Percentiles rank a stretch among this genome's conserved stretches.
Evolutionary conservation across 2,888 invertebrate genomes (phyloP).

Genomic region (Anthophora plumipes): DNA sequence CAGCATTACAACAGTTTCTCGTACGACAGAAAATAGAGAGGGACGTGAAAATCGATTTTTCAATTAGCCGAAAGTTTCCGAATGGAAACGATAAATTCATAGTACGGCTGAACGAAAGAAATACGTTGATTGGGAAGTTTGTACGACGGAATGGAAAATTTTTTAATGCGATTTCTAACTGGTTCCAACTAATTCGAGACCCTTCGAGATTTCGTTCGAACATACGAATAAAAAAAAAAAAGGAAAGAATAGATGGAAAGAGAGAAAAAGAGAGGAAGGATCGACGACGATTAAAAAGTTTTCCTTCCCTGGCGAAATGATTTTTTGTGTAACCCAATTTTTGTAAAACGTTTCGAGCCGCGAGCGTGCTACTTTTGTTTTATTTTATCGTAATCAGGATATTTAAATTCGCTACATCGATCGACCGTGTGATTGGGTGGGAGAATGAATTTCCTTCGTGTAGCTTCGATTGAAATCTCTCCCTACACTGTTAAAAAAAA

Average conservation of each 20-base stretch:
- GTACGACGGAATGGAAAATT: constrained; percentile 16
- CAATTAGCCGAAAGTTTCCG: constrained; percentile 7
- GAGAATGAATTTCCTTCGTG: constrained; percentile 24
- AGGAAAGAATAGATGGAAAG: no score
- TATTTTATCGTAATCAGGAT: constrained; percentile 19
- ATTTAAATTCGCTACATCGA: constrained; percentile 35
- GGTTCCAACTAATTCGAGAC: constrained; percentile 10
- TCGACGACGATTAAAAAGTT: constrained; percentile 17
- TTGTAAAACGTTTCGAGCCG: background rate
- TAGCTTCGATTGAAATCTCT: constrained; percentile 9
- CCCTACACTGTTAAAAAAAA: background rate
- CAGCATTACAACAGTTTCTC: background rate
- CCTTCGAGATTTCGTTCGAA: constrained; percentile 1
- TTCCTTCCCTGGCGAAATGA: constrained; percentile 3
- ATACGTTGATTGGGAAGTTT: constrained; percentile 24
- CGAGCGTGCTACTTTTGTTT: constrained; percentile 1
- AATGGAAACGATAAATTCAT: background rate
- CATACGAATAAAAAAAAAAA: background rate
- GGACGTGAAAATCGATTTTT: constrained; percentile 9
- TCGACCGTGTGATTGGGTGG: constrained; percentile 1
- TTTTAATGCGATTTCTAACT: constrained; percentile 32
- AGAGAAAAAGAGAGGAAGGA: background rate
- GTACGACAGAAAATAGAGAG: background rate
- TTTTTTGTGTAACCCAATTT: constrained; percentile 20
- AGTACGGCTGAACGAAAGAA: background rate